Evolutionary conservation across 1,140 invertebrate genomes (phyloP).

Genomic region (Arctopsyche grandis): DNA sequence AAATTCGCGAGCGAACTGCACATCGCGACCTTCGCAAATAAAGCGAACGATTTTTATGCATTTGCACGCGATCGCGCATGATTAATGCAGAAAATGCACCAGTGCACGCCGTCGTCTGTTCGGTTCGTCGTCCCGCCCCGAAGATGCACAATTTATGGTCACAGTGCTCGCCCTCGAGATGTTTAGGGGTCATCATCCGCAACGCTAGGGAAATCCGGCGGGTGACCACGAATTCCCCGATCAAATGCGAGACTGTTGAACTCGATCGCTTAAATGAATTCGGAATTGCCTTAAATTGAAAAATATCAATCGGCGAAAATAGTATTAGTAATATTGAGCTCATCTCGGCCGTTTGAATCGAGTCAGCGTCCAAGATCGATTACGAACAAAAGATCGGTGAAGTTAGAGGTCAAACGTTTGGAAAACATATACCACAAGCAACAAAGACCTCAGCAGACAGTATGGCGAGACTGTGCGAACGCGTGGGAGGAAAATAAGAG

Average conservation of each 20-base stretch:
- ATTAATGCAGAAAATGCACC: conserved; percentile 25
- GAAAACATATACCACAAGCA: background rate
- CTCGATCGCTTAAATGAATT: background rate
- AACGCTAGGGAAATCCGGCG: background rate
- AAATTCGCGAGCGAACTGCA: no score
- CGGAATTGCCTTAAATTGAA: no score
- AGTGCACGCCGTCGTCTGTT: conserved; percentile 11
- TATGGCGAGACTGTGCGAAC: background rate
- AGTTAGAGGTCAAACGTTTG: conserved; percentile 1
- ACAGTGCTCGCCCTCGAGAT: background rate
- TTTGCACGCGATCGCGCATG: conserved; percentile 10
- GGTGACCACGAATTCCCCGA: conserved; percentile 1
- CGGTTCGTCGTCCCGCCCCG: conserved; percentile 7
- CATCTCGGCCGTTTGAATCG: no score
- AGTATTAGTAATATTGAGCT: no score
- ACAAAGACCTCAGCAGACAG: background rate
- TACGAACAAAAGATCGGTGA: conserved; percentile 2
- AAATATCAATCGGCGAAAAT: no score
- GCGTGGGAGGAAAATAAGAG: background rate
- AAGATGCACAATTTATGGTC: conserved; percentile 23
- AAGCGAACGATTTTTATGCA: background rate
- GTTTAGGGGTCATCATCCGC: background rate
- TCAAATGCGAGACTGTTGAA: background rate
- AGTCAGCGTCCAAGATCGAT: background rate
- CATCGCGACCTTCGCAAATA: no score